These are phyloP conservation scores for Zoroaster sp. DNA, from an alignment of 53 echinoderm and acorn worm genomes.

Conservation along the genomic window DNA sequence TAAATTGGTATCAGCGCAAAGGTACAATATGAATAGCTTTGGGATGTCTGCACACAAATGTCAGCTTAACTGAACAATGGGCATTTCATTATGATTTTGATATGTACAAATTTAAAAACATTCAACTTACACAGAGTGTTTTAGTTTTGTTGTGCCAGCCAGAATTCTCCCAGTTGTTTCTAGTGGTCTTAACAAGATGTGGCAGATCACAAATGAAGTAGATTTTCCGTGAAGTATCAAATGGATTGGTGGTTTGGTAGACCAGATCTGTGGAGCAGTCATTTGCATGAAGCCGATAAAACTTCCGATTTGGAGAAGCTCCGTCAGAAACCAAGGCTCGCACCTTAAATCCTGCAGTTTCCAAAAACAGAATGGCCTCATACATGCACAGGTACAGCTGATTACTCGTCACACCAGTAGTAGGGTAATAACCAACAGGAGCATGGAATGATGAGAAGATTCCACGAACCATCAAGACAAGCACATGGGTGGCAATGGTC, in stretches of 20 bases:
- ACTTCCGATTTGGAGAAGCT: conserved; percentile 34
- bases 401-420: conserved; percentile 15
- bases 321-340: conserved; percentile 23
- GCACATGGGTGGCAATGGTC: conserved; percentile 40
- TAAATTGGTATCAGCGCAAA: not conserved
- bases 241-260: not conserved
- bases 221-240: not conserved
- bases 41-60: too few relatives aligned
- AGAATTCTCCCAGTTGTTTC: conserved; percentile 53
- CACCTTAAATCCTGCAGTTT: conserved; percentile 33
- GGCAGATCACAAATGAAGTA: conserved; percentile 54
- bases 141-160: conserved; percentile 47
- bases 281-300: not conserved
- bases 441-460: conserved; percentile 23
- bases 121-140: conserved; percentile 48
- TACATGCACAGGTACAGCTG: conserved; percentile 47
- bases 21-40: too few relatives aligned
- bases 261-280: not conserved
- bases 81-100: not conserved
- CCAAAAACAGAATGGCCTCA: conserved; percentile 10
- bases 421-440: conserved; percentile 41
- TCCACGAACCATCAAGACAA: conserved; percentile 49
- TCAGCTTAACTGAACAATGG: too few relatives aligned
- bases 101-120: too few relatives aligned
- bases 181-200: conserved; percentile 59